Evolutionary conservation across 2,113 vertebrate genomes (phyloP).

Genomic region (Coturnix japonica): DNA sequence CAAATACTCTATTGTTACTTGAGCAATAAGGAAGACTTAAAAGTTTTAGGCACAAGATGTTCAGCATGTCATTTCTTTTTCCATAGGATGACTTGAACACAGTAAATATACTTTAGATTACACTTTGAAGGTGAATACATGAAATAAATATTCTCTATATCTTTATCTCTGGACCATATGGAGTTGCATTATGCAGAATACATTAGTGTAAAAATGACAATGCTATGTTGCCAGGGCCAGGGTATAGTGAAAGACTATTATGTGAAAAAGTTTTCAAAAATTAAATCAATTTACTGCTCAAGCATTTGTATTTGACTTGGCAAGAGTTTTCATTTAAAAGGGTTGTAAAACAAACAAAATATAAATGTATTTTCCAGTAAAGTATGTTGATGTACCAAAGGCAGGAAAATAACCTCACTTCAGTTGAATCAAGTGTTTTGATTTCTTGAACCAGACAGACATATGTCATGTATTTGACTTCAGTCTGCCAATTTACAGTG

Average conservation of each 20-base stretch:
- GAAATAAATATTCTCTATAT: not conserved
- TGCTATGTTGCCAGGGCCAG: not conserved
- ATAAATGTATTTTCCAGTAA: not conserved
- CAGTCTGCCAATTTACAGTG: not conserved
- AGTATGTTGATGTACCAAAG: not conserved
- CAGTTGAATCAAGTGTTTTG: not conserved
- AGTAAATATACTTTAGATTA: not conserved
- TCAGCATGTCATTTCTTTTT: constrained; percentile 19
- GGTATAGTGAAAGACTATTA: not conserved
- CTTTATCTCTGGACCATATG: not conserved
- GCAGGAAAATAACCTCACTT: not conserved
- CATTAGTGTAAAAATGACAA: not conserved
- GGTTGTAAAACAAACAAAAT: not conserved
- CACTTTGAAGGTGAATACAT: not conserved
- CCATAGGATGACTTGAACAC: not conserved
- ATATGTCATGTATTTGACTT: not conserved
- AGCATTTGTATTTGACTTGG: not conserved
- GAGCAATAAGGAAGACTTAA: constrained; percentile 17
- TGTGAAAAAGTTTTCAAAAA: not conserved
- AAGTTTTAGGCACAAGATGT: constrained; percentile 6
- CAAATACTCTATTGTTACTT: constrained; percentile 37
- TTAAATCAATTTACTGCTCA: not conserved
- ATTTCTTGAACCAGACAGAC: not conserved
- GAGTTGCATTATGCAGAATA: not conserved
- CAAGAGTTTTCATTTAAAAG: not conserved